Evolutionary conservation across 2,888 invertebrate species (phyloP).

Genomic region (Brenthis daphne): DNA sequence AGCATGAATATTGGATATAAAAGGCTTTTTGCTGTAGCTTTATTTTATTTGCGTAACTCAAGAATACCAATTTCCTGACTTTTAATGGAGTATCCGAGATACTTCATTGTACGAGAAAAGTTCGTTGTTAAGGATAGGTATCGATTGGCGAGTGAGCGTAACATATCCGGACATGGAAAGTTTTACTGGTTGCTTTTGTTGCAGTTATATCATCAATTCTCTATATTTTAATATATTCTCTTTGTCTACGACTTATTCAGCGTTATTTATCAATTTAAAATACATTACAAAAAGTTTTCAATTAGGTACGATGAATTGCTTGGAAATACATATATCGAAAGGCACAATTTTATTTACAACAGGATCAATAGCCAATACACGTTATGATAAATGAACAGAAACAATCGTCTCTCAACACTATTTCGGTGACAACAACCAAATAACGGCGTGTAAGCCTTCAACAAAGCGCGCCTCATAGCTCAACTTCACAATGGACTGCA

Average conservation of each 20-base stretch:
- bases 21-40: slow-evolving; percentile 12
- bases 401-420: slow-evolving; percentile 2
- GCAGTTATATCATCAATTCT: neutral
- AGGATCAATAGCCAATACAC: slow-evolving; percentile 3
- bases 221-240: neutral
- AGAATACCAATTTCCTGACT: slow-evolving; percentile 32
- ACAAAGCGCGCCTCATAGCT: slow-evolving; percentile 22
- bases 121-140: slow-evolving; percentile 14
- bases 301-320: too few species aligned
- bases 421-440: slow-evolving; percentile 12
- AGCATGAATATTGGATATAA: slow-evolving; percentile 12
- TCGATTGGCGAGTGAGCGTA: slow-evolving; percentile 24
- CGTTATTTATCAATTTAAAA: too few species aligned
- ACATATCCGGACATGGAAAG: slow-evolving; percentile 23
- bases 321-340: too few species aligned
- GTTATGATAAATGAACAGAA: slow-evolving; percentile 6
- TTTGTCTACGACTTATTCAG: neutral
- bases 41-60: slow-evolving; percentile 26
- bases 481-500: slow-evolving; percentile 7
- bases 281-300: too few species aligned
- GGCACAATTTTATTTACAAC: neutral
- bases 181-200: slow-evolving; percentile 17
- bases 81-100: slow-evolving; percentile 31
- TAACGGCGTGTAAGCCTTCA: slow-evolving; percentile 7
- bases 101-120: slow-evolving; percentile 20